Percentiles rank a stretch among this genome's conserved stretches.
These are phyloP conservation scores for Brotula barbata DNA, from an alignment of 2,797 vertebrate genomes.

Conservation along the genomic window DNA sequence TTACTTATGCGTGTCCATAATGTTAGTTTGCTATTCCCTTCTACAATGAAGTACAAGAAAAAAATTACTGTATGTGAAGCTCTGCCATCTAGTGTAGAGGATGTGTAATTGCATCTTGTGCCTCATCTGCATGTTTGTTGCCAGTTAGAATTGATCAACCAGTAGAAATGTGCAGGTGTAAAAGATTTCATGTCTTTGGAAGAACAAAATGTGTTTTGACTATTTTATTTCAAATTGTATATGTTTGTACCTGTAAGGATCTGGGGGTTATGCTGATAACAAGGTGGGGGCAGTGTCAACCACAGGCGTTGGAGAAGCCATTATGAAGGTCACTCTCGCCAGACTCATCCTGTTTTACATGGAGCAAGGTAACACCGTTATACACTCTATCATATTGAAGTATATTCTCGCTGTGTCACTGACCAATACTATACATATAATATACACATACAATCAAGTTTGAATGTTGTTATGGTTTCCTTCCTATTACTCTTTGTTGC, in stretches of 20 bases:
- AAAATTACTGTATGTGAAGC: not conserved
- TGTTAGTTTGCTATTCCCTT: too few species aligned
- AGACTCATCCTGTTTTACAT: constrained; percentile 88
- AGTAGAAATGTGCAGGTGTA: too few species aligned
- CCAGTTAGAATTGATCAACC: too few species aligned
- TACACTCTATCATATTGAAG: too few species aligned
- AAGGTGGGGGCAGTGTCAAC: constrained; percentile 86
- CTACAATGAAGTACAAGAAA: not conserved
- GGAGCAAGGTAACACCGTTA: constrained; percentile 91
- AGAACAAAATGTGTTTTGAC: not conserved
- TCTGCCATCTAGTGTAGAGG: constrained; percentile 40
- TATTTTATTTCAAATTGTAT: constrained; percentile 2
- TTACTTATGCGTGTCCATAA: too few species aligned
- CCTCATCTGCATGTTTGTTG: too few species aligned
- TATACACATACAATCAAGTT: too few species aligned
- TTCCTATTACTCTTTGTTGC: too few species aligned
- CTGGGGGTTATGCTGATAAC: constrained; percentile 93
- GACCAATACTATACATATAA: too few species aligned
- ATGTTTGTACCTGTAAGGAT: constrained; percentile 75
- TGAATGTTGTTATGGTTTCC: too few species aligned
- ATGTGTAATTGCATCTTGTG: constrained; percentile 9
- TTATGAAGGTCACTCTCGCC: constrained; percentile 91
- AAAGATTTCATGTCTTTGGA: too few species aligned
- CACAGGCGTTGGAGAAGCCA: constrained; percentile 94
- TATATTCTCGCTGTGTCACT: too few species aligned